These are phyloP conservation scores for Rhizomys pruinosus DNA, from an alignment of 2,113 vertebrate genomes.

Conservation along the genomic window DNA sequence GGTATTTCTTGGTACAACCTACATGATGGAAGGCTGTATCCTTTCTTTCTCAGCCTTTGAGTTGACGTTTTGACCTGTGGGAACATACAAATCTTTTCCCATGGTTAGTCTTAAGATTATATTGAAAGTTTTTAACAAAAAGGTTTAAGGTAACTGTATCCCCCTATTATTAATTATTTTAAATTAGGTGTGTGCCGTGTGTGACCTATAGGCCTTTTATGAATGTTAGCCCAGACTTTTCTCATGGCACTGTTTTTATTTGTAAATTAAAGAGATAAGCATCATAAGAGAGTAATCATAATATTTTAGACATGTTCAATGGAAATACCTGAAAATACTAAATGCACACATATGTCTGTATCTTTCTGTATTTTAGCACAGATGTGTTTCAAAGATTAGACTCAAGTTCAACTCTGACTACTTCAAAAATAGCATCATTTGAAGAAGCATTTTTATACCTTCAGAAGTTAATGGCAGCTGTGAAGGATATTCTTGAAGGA, in stretches of 20 bases:
- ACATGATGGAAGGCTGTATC: too few species aligned
- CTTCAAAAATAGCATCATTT: conserved; percentile 84
- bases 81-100: too few species aligned
- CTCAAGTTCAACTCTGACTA: conserved; percentile 66
- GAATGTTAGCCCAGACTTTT: neutral
- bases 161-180: too few species aligned
- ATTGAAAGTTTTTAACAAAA: too few species aligned
- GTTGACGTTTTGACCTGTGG: too few species aligned
- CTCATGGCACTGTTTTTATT: neutral
- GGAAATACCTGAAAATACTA: conserved; percentile 22
- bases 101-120: too few species aligned
- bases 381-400: conserved; percentile 86
- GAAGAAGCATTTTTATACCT: conserved; percentile 91
- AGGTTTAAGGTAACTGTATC: too few species aligned
- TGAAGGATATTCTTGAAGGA: conserved; percentile 90
- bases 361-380: conserved; percentile 74
- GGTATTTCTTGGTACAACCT: too few species aligned
- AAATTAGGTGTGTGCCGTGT: neutral
- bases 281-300: conserved; percentile 18
- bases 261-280: conserved; percentile 20
- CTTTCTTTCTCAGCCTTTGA: too few species aligned
- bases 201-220: neutral
- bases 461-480: conserved; percentile 89
- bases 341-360: neutral
- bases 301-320: neutral